Base-by-base conservation (phyloP, 2,113 vertebrate species). In the Larimichthys crocea region DNA sequence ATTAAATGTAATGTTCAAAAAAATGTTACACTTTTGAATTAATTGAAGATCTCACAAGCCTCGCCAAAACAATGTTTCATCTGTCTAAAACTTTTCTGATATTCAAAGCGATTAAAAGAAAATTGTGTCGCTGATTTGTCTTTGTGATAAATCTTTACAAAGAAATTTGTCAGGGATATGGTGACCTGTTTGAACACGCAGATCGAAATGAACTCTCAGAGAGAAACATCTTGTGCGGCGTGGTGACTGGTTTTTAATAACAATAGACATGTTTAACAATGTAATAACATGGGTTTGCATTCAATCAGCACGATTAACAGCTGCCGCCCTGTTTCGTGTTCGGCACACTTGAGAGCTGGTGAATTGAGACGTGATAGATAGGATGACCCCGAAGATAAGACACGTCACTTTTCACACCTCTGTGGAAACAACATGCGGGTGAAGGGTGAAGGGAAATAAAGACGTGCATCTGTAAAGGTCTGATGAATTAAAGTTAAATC, bases 321-420 rank as follows among this genome's bases (percentile, higher is more conserved):
- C 48, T 2, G 35, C 35, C 3, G 0, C 1, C 3, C 1, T 66
- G 68, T 24, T 74, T 63, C 0, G 19, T 79, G 67, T 74, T 64
- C 11, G 1, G 44, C 8, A 42, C 2, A 3, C 70, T 80, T 79
- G 66, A 59, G 42, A 0, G 2, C 52, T 63, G 20, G 52, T 64
- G 35, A 70, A 57, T 29, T 88, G 74, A 67, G 20, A 52, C 6
- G 26, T 63, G 80, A 81, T 67, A 8, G 35, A 48, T 2, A 61
- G 12, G 53, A 82, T 59, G 70, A 79, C 40, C 59, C 24, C 62
- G 29, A 80, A 53, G 82, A 86, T 86, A 86, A 82, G 57, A 6
- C 14, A 22, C 8, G 17, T 48, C 55, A 76, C 22, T 61, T 60
- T 40, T 85, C 61, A 69, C 62, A 71, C 65, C 49, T 77, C 44